Percentiles rank a stretch among this genome's conserved stretches.
phyloP scores from a whole-genome alignment of 2,113 vertebrate species.

The Panthera uncia region DNA sequence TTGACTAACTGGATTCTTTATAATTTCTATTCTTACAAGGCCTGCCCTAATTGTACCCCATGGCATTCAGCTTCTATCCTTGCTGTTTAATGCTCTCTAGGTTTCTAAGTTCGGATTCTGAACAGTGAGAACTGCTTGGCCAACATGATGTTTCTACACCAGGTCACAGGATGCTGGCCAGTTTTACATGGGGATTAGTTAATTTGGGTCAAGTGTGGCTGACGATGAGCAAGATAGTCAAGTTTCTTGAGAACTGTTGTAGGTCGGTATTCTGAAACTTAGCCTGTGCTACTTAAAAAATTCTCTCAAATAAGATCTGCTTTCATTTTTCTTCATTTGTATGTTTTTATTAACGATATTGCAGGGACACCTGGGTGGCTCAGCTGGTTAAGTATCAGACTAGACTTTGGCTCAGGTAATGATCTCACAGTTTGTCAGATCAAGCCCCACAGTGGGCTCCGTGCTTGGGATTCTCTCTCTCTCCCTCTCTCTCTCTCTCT shows the following conservation, averaged over 20 bases:
- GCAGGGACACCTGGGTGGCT: no score
- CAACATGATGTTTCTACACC: neutral
- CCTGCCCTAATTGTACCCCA: neutral
- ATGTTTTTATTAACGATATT: neutral
- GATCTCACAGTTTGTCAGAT: no score
- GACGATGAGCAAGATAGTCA: neutral
- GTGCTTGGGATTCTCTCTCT: no score
- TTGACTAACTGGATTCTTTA: constrained; percentile 34
- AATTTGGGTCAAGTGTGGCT: neutral
- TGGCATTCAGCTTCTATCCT: neutral
- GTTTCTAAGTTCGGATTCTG: constrained; percentile 32
- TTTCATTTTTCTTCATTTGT: neutral
- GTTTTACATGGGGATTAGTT: neutral
- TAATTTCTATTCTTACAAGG: neutral
- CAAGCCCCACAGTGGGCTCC: no score
- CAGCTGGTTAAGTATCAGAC: no score
- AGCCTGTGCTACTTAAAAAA: neutral
- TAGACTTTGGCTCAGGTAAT: no score
- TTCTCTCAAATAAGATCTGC: neutral
- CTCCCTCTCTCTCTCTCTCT: no score
- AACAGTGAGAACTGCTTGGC: neutral
- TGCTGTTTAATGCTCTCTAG: neutral
- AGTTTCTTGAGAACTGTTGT: neutral
- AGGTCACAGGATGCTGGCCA: neutral
- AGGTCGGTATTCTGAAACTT: neutral